phyloP scores from a whole-genome alignment of 2,797 vertebrate genomes.

The Epinephelus malabaricus region DNA sequence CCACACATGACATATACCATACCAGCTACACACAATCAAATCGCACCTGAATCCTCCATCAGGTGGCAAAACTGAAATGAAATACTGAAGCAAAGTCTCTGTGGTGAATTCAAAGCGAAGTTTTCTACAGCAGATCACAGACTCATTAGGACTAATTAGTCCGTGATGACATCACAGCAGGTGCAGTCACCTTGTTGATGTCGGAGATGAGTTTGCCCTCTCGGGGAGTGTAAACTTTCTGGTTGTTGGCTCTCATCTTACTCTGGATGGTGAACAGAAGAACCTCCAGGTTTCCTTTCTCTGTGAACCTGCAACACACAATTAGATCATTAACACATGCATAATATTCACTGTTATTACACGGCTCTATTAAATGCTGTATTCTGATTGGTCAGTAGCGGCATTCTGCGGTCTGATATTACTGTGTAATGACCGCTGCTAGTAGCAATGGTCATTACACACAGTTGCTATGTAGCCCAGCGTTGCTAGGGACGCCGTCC shows the following conservation, averaged over 20 bases:
- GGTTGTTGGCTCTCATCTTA: slow-evolving; percentile 99
- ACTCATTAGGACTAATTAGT: not conserved
- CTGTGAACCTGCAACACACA: slow-evolving; percentile 90
- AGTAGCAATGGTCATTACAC: too few species aligned
- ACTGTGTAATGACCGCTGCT: too few species aligned
- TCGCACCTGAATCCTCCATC: not conserved
- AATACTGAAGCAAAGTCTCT: not conserved
- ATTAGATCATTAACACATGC: too few species aligned
- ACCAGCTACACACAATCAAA: too few species aligned
- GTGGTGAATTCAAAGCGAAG: too few species aligned
- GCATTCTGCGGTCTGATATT: too few species aligned
- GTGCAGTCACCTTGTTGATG: slow-evolving; percentile 92
- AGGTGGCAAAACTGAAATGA: not conserved
- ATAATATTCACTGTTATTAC: too few species aligned
- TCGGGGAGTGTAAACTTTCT: slow-evolving; percentile 96
- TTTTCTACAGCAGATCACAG: not conserved
- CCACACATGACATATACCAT: not conserved
- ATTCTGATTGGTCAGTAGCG: too few species aligned
- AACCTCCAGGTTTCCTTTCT: slow-evolving; percentile 97
- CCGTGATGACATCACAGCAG: not conserved
- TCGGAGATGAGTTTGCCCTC: slow-evolving; percentile 99
- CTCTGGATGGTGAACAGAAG: slow-evolving; percentile 98
- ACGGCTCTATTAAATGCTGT: too few species aligned
- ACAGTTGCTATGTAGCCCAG: too few species aligned
- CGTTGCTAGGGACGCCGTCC: too few species aligned